These are phyloP conservation scores for Podargus strigoides DNA, from an alignment of 2,797 vertebrate genomes.

Conservation along the genomic window DNA sequence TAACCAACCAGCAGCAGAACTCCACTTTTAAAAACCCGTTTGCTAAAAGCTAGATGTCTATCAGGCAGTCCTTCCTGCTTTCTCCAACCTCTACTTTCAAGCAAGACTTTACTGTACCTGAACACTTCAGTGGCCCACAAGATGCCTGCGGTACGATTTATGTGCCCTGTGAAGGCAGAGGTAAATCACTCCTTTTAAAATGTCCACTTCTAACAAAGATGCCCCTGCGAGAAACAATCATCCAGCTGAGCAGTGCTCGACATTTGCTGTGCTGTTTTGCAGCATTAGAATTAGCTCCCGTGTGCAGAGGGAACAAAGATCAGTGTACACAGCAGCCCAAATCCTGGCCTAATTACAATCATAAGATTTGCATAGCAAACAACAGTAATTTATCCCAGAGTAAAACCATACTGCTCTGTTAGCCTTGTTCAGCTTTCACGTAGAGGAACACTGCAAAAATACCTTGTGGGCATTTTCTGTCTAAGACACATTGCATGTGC, in stretches of 20 bases:
- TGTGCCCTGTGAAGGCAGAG: not conserved
- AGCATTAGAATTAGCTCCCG: conserved; percentile 29
- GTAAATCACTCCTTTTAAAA: not conserved
- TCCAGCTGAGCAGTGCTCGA: not conserved
- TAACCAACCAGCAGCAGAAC: not conserved
- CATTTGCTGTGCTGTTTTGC: not conserved
- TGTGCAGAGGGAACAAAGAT: conserved; percentile 33
- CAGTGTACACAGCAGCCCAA: conserved; percentile 46
- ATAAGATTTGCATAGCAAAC: conserved; percentile 60
- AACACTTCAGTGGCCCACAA: not conserved
- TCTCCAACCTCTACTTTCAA: not conserved
- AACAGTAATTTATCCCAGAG: conserved; percentile 24
- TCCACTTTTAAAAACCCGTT: not conserved
- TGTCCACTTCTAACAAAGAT: not conserved
- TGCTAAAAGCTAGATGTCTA: not conserved
- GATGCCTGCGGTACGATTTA: not conserved
- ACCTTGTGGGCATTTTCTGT: not conserved
- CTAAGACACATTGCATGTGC: not conserved
- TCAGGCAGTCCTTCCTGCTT: not conserved
- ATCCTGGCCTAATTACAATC: conserved; percentile 61
- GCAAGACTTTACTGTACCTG: not conserved
- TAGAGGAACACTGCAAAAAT: not conserved
- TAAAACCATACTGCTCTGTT: not conserved
- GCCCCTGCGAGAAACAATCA: rapidly evolving
- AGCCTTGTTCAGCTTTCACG: not conserved